A percentile compares a stretch with the other conserved stretches of the same genome.
These are phyloP conservation scores for Equus przewalskii DNA, from an alignment of 2,113 vertebrate species.

Conservation along the genomic window DNA sequence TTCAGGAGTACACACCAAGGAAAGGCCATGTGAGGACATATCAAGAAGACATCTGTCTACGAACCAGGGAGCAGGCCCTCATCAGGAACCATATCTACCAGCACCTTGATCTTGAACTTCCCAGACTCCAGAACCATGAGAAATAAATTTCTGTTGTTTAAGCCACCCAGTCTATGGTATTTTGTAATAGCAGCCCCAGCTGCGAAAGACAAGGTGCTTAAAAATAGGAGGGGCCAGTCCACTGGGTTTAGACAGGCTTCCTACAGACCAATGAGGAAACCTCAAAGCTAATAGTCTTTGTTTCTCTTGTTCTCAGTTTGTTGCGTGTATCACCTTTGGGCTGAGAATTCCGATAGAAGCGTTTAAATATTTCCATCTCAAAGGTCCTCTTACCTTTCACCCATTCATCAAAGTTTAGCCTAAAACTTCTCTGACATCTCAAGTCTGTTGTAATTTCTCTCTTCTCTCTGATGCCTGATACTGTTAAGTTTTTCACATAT, in stretches of 20 bases:
- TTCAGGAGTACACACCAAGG: not conserved
- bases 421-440: conserved; percentile 39
- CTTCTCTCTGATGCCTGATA: conserved; percentile 40
- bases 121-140: not conserved
- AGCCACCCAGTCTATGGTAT: not conserved
- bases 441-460: conserved; percentile 27
- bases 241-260: not conserved
- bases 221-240: not conserved
- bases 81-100: not conserved
- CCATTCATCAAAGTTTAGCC: not conserved
- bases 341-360: not conserved
- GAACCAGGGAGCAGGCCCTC: not conserved
- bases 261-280: not conserved
- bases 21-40: not conserved
- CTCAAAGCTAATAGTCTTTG: not conserved
- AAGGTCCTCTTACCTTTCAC: conserved; percentile 1
- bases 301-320: not conserved
- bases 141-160: not conserved
- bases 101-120: too few relatives aligned
- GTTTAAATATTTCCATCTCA: conserved; percentile 8
- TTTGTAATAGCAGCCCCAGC: not conserved
- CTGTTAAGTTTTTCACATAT: conserved; percentile 27
- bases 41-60: not conserved
- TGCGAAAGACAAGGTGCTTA: not conserved
- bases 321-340: not conserved